Percentiles rank a stretch among this genome's conserved stretches.
Evolutionary conservation across 1,140 invertebrate genomes (phyloP).

Genomic region (Drosophila bocqueti): DNA sequence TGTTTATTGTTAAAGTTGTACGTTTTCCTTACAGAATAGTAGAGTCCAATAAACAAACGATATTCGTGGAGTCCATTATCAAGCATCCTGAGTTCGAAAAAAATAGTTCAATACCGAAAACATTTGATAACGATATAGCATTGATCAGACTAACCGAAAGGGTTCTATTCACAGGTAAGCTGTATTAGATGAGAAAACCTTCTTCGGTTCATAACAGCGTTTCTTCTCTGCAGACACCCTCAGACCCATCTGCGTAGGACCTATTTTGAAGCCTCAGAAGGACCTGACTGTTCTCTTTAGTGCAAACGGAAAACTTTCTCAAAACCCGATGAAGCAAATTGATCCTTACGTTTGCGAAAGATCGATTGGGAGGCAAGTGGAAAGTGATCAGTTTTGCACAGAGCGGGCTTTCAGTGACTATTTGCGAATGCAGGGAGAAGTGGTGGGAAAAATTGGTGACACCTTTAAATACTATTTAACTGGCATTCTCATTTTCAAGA

Average conservation of each 20-base stretch:
- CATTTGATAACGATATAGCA: background rate
- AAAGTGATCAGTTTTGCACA: background rate
- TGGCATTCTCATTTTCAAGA: background rate
- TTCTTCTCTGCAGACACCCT: background rate
- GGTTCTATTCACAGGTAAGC: background rate
- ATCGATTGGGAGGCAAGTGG: background rate
- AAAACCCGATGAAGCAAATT: background rate
- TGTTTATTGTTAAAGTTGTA: background rate
- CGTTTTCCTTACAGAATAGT: background rate
- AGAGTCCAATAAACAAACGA: fast-evolving
- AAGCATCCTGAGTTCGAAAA: background rate
- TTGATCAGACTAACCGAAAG: background rate
- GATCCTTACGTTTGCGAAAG: background rate
- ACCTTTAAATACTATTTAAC: background rate
- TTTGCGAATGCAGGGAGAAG: background rate
- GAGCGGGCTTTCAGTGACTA: background rate
- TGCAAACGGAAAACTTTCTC: background rate
- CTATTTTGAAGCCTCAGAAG: background rate
- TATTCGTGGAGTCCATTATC: background rate
- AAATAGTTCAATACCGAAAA: background rate
- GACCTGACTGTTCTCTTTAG: background rate
- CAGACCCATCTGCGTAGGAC: background rate
- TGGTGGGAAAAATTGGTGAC: background rate
- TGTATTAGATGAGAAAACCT: background rate
- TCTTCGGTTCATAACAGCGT: background rate